phyloP scores from a whole-genome alignment of 1,140 invertebrate genomes.

The Daktulosphaira vitifoliae region DNA sequence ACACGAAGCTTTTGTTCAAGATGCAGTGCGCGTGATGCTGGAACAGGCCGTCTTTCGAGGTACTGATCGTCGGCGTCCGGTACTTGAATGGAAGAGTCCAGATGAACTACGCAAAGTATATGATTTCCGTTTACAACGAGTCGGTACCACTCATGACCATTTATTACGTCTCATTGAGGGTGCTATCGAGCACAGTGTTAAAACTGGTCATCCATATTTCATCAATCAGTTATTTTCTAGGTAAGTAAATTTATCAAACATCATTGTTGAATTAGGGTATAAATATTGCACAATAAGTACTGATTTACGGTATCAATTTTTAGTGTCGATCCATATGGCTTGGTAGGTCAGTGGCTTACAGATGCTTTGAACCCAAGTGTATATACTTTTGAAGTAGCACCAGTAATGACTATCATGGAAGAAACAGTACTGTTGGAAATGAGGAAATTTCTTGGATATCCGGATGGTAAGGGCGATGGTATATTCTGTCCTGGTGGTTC shows the following conservation, averaged over 20 bases:
- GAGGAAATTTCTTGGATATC: slow-evolving; percentile 76
- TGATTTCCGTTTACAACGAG: slow-evolving; percentile 51
- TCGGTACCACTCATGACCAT: slow-evolving; percentile 55
- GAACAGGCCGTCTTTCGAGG: slow-evolving; percentile 66
- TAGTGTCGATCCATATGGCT: slow-evolving; percentile 73
- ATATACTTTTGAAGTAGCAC: slow-evolving; percentile 86
- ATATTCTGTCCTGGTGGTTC: slow-evolving; percentile 94
- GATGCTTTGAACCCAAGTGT: slow-evolving; percentile 79
- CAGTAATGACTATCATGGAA: slow-evolving; percentile 80
- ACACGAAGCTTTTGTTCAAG: slow-evolving; percentile 62
- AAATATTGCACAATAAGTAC: too few relatives aligned
- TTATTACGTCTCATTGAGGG: slow-evolving; percentile 55
- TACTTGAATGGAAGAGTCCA: slow-evolving; percentile 67
- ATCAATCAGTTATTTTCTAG: slow-evolving; percentile 74
- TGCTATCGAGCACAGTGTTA: slow-evolving; percentile 71
- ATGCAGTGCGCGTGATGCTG: slow-evolving; percentile 60
- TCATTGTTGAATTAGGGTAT: too few relatives aligned
- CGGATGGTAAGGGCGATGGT: slow-evolving; percentile 62
- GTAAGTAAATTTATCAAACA: too few relatives aligned
- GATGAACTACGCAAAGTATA: slow-evolving; percentile 54
- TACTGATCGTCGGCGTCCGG: slow-evolving; percentile 56
- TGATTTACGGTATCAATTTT: slow-evolving; percentile 26
- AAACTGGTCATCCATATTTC: slow-evolving; percentile 79
- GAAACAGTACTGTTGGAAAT: slow-evolving; percentile 71
- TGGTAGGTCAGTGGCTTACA: slow-evolving; percentile 75